Base-by-base conservation (phyloP, 1,140 invertebrate species). In the Dendroctonus ponderosae region DNA sequence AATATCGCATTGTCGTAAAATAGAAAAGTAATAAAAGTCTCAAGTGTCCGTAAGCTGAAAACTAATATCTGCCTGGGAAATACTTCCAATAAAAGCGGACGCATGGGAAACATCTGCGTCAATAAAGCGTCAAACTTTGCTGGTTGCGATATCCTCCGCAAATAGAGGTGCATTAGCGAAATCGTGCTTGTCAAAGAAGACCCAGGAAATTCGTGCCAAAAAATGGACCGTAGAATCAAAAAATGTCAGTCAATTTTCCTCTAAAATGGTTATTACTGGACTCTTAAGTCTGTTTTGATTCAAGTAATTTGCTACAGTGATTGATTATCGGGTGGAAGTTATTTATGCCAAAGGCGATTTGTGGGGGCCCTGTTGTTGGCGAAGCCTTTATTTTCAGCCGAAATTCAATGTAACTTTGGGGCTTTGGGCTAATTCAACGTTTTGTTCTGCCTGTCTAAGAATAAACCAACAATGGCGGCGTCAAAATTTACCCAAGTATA, bases 21-120 rank as follows among this genome's bases (percentile, higher is more conserved):
- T 26, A 26, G 56, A 26, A 58, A 58, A 58, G 56, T 58, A 58
- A 58, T 58, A 58, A 58, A 58, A 58, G 41, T 15, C 56, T 58
- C 56, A 58, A 58, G 42, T 58, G 40, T 15, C 46, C 42, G 12
- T 58, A 58, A 58, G 56, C 56, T 58, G 56, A 58, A 58, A 58
- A 58, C 56, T 58, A 58, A 58, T 58, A 58, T 58, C 56, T 58
- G 56, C 56, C 56, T 58, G 46, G 56, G 37, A 43, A 44, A 58
- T 58, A 44, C 56, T 58, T 58, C 56, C 56, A 44, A 58, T 58
- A 58, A 58, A 58, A 58, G 56, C 15, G 11, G 56, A 58, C 56
- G 56, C 15, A n/a, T 58, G 11, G 42, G 42, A 38, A 43, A 26
- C 56, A 58, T 43, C 56, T 58, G 56, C 56, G 56, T 58, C 56